Evolutionary conservation across 2,113 vertebrate species (phyloP), one percentile per base, ranked within the genome.

Genomic region (Notiomystis cincta): DNA sequence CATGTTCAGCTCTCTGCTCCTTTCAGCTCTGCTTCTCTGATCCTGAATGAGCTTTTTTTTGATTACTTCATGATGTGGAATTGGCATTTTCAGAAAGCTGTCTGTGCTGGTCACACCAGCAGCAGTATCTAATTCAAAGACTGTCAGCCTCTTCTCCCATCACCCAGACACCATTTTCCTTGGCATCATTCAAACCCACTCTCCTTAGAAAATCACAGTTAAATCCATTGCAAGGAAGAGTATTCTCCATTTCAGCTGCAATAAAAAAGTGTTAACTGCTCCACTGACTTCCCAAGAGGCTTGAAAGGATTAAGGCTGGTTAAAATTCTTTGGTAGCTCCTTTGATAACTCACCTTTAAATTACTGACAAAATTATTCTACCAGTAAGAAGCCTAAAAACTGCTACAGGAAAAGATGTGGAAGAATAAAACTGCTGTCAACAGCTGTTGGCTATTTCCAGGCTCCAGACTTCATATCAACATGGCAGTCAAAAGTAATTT

Each of bases 51-150:
- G 5, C 9, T 78, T 60, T 53, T 75, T 77, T 94, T 67, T 12
- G 0, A 65, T 83, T 65, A 33, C 45, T 82, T 66, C 1, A 1
- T 37, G 47, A 65, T 0, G 0, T n/a, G 35, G 33, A 82, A 81
- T 33, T 37, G 60, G 25, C 42, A 70, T 85, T 89, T 91, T 58
- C 80, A 86, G 70, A 79, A 76, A 91, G 40, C 62, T 76, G 44
- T 35, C 77, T 9, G 6, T 1, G 1, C 66, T 2, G 1, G 37
- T n/a, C 2, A 0, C 51, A 79, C 33, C 73, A 75, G 38, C 47
- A 85, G 60, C 7, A 2, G 7, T 35, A 40, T 54, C 38, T 84
- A 79, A 82, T 71, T 75, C 48, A 47, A 76, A 95, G 45, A 37
- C 75, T 67, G 82, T 61, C 87, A 86, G 50, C 33, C 28, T 82